Conservation (phyloP, 2,797 vertebrate genomes). For the Phylloscopus collybita region DNA sequence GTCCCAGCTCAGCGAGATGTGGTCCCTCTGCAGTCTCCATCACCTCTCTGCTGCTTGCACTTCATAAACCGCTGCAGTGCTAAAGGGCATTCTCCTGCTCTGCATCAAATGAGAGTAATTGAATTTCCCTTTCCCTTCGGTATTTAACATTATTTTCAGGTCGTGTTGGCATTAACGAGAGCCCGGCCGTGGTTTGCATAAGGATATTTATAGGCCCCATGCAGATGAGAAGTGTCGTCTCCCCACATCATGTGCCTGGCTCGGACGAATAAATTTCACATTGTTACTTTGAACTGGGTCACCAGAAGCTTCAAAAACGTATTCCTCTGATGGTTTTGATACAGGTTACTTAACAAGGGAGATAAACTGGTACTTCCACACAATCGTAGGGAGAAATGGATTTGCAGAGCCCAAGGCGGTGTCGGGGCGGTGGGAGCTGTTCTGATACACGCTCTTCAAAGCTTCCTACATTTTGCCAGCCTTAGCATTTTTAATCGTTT, state of each 20-base stretch:
- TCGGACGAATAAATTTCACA: slow-evolving; percentile 49
- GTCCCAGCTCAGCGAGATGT: neutral
- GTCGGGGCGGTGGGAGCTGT: slow-evolving; percentile 25
- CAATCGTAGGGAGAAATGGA: slow-evolving; percentile 55
- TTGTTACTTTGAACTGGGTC: slow-evolving; percentile 72
- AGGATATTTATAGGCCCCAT: slow-evolving; percentile 31
- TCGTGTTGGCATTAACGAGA: slow-evolving; percentile 29
- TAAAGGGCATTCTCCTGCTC: slow-evolving; percentile 48
- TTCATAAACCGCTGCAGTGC: neutral
- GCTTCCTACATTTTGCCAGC: slow-evolving; percentile 58
- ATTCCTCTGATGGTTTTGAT: slow-evolving; percentile 59
- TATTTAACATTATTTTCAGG: slow-evolving; percentile 58
- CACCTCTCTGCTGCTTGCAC: neutral
- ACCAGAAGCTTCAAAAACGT: slow-evolving; percentile 65
- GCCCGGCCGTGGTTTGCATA: neutral
- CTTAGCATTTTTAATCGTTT: slow-evolving; percentile 73
- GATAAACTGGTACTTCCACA: slow-evolving; percentile 61
- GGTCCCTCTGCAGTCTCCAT: neutral
- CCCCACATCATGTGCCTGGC: neutral
- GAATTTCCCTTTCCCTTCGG: slow-evolving; percentile 55
- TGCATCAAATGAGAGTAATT: slow-evolving; percentile 50
- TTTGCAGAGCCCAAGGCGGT: slow-evolving; percentile 62
- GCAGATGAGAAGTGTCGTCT: slow-evolving; percentile 23
- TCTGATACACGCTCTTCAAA: slow-evolving; percentile 63
- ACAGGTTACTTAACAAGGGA: slow-evolving; percentile 70